Percentiles rank a stretch among this genome's conserved stretches.
Conservation (phyloP, 2,888 invertebrate genomes). For the Rhodophaea formosa region DNA sequence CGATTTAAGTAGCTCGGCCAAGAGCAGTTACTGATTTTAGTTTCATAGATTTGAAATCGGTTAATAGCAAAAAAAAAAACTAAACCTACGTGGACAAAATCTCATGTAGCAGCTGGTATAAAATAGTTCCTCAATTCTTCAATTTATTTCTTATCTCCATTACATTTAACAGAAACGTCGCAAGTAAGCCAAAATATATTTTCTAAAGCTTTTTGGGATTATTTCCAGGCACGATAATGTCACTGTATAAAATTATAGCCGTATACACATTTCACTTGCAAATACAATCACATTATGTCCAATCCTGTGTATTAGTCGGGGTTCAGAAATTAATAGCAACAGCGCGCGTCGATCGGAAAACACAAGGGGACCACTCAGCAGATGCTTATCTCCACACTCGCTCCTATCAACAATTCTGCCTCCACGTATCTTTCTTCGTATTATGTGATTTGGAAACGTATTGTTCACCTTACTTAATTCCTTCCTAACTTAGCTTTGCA, state of each 20-base stretch:
- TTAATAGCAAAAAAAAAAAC: too few species aligned
- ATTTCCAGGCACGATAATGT: constrained; percentile 46
- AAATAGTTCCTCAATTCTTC: too few species aligned
- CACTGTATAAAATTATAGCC: constrained; percentile 54
- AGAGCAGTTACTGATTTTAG: too few species aligned
- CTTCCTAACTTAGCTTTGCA: background rate
- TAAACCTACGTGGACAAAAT: too few species aligned
- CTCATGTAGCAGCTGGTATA: too few species aligned
- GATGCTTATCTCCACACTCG: constrained; percentile 75
- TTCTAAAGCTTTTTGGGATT: constrained; percentile 33
- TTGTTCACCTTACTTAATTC: constrained; percentile 15
- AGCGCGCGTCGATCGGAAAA: constrained; percentile 67
- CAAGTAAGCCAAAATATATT: background rate
- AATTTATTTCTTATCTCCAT: background rate
- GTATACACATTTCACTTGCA: constrained; percentile 70
- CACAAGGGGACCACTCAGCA: constrained; percentile 77
- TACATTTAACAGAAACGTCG: background rate
- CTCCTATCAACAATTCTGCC: constrained; percentile 46
- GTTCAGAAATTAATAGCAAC: constrained; percentile 77
- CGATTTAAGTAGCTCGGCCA: too few species aligned
- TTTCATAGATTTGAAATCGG: too few species aligned
- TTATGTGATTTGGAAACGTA: constrained; percentile 21
- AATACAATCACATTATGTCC: constrained; percentile 77
- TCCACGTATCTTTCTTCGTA: constrained; percentile 33
- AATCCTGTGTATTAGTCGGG: constrained; percentile 59